Evolutionary conservation across 2,888 invertebrate species (phyloP), one percentile per base, ranked within the genome.

Genomic region (Microlaimidae sp.): DNA sequence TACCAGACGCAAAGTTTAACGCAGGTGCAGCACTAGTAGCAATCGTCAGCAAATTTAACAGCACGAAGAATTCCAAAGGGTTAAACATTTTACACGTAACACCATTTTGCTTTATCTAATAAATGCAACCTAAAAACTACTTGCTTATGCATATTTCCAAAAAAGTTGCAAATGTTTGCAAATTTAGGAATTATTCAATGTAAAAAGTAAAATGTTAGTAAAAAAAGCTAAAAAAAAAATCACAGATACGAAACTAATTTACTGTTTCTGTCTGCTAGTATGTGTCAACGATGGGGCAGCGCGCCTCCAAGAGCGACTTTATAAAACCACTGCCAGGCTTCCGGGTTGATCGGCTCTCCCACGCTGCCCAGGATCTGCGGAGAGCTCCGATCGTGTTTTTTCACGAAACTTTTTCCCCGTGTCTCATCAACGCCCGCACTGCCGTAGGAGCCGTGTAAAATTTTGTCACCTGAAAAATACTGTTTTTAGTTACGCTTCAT

Each of bases 371-470:
- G 76, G 23, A 97, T 81, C 69, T 83, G 80, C 54, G 82, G 74
- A 0, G 79, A 75, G 29, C 76, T 75, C 56, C 82, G 66, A 64
- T 81, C 75, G 65, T 70, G 78, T 77, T 80, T 84, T 61, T 79
- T 80, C 1, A 93, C 87, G 54, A 80, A 78, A 19, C 61, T 62
- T 79, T 81, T 60, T 92, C 86, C 0, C 89, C 90, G 66, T 82
- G 88, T 70, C 89, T 90, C 87, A 90, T 92, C 25, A 99, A 78
- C 1, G 93, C 82, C 57, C 97, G 78, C 58, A 97, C 87, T 19
- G 93, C 95, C 2, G 97, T 97, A 0, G 97, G 97, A 0, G 97
- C 93, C 0, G 95, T 97, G 75, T 97, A 97, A 73, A 97, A 90
- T 74, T 92, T 92, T 48, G 80, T 82, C 24, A 95, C 74, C 58